Base-by-base conservation (phyloP, 2,113 vertebrate genomes). In the Microcebus griseorufus region DNA sequence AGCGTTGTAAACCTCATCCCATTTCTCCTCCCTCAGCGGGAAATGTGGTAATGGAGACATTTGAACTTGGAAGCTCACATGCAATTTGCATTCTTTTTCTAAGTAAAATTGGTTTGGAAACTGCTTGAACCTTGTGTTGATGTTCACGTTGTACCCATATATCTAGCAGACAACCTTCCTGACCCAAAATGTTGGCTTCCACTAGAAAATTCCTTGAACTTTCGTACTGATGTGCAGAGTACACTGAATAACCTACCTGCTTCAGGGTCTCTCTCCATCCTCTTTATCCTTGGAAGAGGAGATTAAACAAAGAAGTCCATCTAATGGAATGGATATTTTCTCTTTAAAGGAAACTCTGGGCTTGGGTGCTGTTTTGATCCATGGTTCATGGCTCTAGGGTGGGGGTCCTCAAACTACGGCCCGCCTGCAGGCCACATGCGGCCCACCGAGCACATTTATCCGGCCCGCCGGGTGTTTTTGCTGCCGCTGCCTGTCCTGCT, bases 41-140 rank as follows among this genome's bases (percentile, higher is more conserved):
- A 90, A 85, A 86, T 69, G 25, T 82, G 79, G 22, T 51, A 23
- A 37, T 51, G 37, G 34, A 25, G 53, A 78, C 5, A 55, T 76
- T 73, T 90, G 72, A 64, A 90, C 4, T 18, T 39, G 25, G 67
- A 93, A 88, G 13, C 13, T 51, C 73, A 27, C 13, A 55, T 51
- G 70, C 8, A 94, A 27, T 73, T 80, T 96, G 42, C 18, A 75
- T 89, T 75, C 7, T 84, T 93, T 90, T 90, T 82, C 34, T 89
- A 67, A 80, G 86, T 84, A 72, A 84, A 88, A 82, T 60, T 72
- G 13, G 12, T 53, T 79, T 88, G 65, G 79, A 83, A 85, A 69
- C 75, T 86, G 32, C 55, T 79, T 93, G n/a, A 88, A 96, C 37
- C n/a, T 69, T 88, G 4, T 85, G 39, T 84, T 82, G 48, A 85